Evolutionary conservation across 2,797 vertebrate genomes (phyloP), one percentile per base, ranked within the genome.

Genomic region (Cryptoprocta ferox): DNA sequence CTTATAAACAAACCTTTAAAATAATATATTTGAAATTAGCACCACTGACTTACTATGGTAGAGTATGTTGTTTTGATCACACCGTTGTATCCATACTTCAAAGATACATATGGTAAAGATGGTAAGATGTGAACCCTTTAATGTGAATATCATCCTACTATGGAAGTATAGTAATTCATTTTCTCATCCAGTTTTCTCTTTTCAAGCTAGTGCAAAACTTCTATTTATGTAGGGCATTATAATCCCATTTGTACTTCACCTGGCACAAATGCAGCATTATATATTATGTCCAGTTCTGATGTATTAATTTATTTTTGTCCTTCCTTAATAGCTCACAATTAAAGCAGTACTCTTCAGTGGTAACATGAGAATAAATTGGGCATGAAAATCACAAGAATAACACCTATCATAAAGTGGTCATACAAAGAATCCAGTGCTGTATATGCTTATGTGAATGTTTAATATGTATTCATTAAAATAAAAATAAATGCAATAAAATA

Each of bases 111-210:
- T 68, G 37, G 8, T 26, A 0, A 79, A 19, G 56, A 37, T 5
- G 12, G 12, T 79, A 96, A 89, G 45, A 59, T 26, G 10, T 3
- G 11, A 53, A 15, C 13, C 61, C 28, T 82, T 73, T 71, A 16
- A 79, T 48, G 0, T 9, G 0, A 26, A 30, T n/a, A 26, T 7
- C 76, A 19, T 53, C 92, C 3, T 91, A 37, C 19, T 45, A 0
- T 70, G 37, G 21, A 83, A 79, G 10, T 35, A 32, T 18, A 42
- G 50, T 19, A 18, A 75, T 45, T 91, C 21, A 35, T 90, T 96
- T 93, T 93, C n/a, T 66, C 48, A 68, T 19, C 5, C 10, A 86
- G 10, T 53, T 96, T 93, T 84, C 30, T 91, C 13, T 91, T 93
- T 93, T 96, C 35, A 80, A 68, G n/a, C n/a, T 39, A 13, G 45